Evolutionary conservation across 2,888 invertebrate species (phyloP).

Genomic region (Sisyra nigra): DNA sequence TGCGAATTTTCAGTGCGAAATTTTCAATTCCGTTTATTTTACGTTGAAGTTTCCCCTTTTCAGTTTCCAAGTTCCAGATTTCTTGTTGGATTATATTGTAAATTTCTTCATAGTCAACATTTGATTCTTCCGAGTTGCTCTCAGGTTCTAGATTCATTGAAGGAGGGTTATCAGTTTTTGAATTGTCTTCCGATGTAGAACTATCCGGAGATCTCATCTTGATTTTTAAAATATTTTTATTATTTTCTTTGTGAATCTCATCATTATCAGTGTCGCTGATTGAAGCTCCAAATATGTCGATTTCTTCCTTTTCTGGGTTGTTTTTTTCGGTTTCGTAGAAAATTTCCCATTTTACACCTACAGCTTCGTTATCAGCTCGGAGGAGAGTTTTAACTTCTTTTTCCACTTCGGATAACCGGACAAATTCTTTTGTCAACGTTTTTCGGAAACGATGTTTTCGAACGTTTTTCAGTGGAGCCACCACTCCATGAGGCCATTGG

Average conservation of each 20-base stretch:
- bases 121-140: neutral
- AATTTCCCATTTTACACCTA: conserved; percentile 20
- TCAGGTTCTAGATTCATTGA: neutral
- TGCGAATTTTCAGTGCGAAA: neutral
- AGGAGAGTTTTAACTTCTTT: conserved; percentile 47
- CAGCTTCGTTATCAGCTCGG: conserved; percentile 44
- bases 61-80: neutral
- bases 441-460: conserved; percentile 46
- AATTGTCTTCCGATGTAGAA: neutral
- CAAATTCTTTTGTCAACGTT: conserved; percentile 29
- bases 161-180: no score
- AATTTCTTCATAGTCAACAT: neutral
- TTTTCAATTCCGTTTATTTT: neutral
- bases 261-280: neutral
- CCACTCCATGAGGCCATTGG: conserved; percentile 46
- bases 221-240: neutral
- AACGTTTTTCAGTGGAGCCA: conserved; percentile 55
- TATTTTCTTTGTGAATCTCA: neutral
- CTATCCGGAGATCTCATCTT: neutral
- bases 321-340: conserved; percentile 2
- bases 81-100: neutral
- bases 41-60: neutral
- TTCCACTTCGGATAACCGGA: conserved; percentile 49
- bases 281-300: neutral
- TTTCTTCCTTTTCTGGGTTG: neutral